Evolutionary conservation across 2,888 invertebrate genomes (phyloP).

Genomic region (Drymonia ruficornis): DNA sequence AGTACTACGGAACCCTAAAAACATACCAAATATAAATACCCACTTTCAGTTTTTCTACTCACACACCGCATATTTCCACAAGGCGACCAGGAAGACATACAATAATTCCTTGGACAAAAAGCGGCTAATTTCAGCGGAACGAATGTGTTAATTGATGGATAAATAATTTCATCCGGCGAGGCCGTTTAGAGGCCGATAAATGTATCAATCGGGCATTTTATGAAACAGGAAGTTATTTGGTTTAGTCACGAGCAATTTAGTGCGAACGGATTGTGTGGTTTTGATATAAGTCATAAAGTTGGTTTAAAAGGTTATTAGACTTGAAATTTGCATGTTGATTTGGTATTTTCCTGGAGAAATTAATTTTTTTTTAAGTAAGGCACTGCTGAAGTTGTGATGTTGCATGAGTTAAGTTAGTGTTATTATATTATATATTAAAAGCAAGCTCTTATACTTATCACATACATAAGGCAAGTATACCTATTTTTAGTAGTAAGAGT

Average conservation of each 20-base stretch:
- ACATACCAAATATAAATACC: too few relatives aligned
- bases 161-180: constrained; percentile 35
- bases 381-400: too few relatives aligned
- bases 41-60: background rate
- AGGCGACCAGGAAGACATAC: constrained; percentile 32
- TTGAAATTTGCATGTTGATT: background rate
- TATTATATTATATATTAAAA: too few relatives aligned
- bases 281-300: background rate
- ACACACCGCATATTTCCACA: constrained; percentile 13
- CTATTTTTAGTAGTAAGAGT: too few relatives aligned
- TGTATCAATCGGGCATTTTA: constrained; percentile 34
- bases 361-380: too few relatives aligned
- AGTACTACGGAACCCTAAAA: too few relatives aligned
- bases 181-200: constrained; percentile 40
- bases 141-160: constrained; percentile 20
- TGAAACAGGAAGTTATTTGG: constrained; percentile 35
- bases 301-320: background rate
- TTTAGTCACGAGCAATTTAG: constrained; percentile 20
- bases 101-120: constrained; percentile 16
- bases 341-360: background rate
- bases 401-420: too few relatives aligned
- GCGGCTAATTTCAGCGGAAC: constrained; percentile 15
- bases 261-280: constrained; percentile 4
- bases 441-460: too few relatives aligned
- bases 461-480: too few relatives aligned